Base-by-base conservation (phyloP, 30 jellyfish, hydroid and myxozoan species). In the Turritopsis dohrnii region DNA sequence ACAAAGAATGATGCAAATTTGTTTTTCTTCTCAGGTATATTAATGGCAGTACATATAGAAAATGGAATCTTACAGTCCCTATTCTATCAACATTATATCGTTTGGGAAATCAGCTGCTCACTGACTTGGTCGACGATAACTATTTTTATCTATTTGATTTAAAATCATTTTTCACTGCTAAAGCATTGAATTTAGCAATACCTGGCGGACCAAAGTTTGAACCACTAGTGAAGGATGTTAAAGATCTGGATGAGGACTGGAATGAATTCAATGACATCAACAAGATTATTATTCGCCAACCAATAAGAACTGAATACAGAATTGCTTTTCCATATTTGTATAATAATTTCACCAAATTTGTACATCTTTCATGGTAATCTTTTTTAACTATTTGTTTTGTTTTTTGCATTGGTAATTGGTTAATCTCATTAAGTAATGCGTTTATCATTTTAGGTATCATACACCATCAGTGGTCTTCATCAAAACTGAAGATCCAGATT, bases 121-220 rank as follows among this genome's bases (percentile, higher is more conserved):
- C 99, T 1, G 99, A 94, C 76, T 84, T 94, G 52, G 97, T 94
- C 52, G 99, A 94, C 80, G 96, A 89, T 53, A 94, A 94, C 75
- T 94, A 94, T 84, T 94, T 79, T 84, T 94, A 94, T 86, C 88
- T 94, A 26, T 94, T 94, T 83, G 99, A 94, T 54, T 87, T 94
- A 66, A 89, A 89, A 76, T 89, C 99, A 29, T 94, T 94, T 76
- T 94, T 94, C 91, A 94, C 99, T 25, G 99, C 99, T 80, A 94
- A 94, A 82, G 99, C 99, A 7, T 84, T 94, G 81, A 94, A 89
- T 80, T 79, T 94, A 54, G 99, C 99, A 21, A 94, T 94, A 41
- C 99, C 99, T 21, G 99, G 99, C 18, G 99, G 99, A n/a, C 99
- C 99, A 18, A 94, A 94, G 73, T 94, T 94, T 87, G 99, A 94